Evolutionary conservation across 2,113 vertebrate species (phyloP).

Genomic region (Dasyornis broadbenti): DNA sequence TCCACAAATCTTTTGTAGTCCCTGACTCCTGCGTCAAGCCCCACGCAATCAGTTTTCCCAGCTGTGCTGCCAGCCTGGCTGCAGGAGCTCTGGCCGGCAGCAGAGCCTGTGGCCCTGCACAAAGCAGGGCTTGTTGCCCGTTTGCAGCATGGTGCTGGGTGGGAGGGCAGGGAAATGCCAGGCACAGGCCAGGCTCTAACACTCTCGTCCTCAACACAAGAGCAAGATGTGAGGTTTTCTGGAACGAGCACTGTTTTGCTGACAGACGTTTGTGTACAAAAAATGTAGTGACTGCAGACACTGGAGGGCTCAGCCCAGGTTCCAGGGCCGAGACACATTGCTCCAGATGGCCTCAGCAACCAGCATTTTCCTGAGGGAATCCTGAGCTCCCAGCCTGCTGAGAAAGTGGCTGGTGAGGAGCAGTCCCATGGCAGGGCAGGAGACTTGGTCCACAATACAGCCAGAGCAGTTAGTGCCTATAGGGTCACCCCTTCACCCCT

Average conservation of each 20-base stretch:
- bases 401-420: neutral
- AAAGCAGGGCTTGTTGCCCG: fast-evolving
- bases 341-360: fast-evolving
- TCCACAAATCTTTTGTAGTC: neutral
- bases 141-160: fast-evolving
- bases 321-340: fast-evolving
- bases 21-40: fast-evolving
- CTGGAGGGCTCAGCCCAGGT: neutral
- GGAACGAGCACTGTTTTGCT: fast-evolving
- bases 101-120: neutral
- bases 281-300: fast-evolving
- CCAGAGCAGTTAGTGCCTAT: neutral
- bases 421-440: fast-evolving
- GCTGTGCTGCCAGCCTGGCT: neutral
- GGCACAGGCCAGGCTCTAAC: fast-evolving
- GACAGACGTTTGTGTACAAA: fast-evolving
- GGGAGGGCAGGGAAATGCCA: neutral
- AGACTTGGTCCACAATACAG: neutral
- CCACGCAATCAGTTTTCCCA: neutral
- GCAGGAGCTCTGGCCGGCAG: fast-evolving
- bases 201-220: fast-evolving
- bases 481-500: neutral
- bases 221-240: neutral
- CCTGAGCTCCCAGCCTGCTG: neutral
- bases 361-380: neutral